A percentile compares a stretch with the other conserved stretches of the same genome.
Conservation (phyloP, 2,797 vertebrate species). For the Muraenolepis orangiensis region DNA sequence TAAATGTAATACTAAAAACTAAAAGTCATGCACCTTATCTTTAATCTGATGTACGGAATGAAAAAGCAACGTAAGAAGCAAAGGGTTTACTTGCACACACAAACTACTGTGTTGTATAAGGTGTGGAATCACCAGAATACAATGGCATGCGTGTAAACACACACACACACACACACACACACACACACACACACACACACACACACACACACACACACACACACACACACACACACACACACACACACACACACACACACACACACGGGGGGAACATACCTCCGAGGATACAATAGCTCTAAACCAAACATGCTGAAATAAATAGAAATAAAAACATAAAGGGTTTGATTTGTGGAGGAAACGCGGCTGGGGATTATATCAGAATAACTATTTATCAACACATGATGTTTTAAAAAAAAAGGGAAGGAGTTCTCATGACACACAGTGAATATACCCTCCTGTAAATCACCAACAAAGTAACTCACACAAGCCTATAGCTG, state of each 20-base stretch:
- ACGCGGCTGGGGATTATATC: not conserved
- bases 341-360: slow-evolving; percentile 18
- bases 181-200: not conserved
- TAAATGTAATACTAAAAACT: no score
- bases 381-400: not conserved
- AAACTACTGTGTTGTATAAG: no score
- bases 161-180: slow-evolving; percentile 8
- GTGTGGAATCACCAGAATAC: no score
- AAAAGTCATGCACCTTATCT: no score
- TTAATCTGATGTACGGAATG: no score
- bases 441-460: not conserved
- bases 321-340: slow-evolving; percentile 57
- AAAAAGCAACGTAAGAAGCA: no score
- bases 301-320: slow-evolving; percentile 75
- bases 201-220: slow-evolving; percentile 13
- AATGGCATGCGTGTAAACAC: no score
- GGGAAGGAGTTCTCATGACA: not conserved
- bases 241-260: slow-evolving; percentile 17
- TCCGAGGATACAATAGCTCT: slow-evolving; percentile 75
- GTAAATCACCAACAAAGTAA: not conserved
- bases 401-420: not conserved
- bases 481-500: not conserved
- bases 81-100: no score
- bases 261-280: slow-evolving; percentile 68
- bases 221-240: slow-evolving; percentile 23